A percentile compares a stretch with the other conserved stretches of the same genome.
Evolutionary conservation across 2,113 vertebrate genomes (phyloP).

Genomic region (Reinhardtius hippoglossoides): DNA sequence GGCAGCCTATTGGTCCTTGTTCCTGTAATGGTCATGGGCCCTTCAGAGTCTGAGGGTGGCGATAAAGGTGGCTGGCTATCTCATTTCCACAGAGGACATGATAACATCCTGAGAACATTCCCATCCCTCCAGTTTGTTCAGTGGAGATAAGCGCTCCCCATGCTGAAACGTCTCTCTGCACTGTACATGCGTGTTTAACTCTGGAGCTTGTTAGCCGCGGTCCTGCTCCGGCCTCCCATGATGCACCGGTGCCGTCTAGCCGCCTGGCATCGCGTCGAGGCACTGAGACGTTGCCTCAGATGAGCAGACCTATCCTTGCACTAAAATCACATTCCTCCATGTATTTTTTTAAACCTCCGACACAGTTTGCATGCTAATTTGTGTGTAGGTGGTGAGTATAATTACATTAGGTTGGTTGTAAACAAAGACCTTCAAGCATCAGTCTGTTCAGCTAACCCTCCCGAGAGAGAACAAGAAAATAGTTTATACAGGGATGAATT

Average conservation of each 20-base stretch:
- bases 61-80: constrained; percentile 75
- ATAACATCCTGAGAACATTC: constrained; percentile 80
- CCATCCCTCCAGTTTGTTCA: constrained; percentile 74
- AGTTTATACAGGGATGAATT: constrained; percentile 49
- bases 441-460: constrained; percentile 57
- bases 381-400: constrained; percentile 73
- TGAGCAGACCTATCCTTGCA: constrained; percentile 46
- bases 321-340: constrained; percentile 47
- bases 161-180: constrained; percentile 34
- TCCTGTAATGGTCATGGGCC: constrained; percentile 64
- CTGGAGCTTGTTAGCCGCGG: constrained; percentile 21
- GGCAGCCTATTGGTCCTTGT: constrained; percentile 60
- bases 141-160: constrained; percentile 67
- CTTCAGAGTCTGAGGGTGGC: constrained; percentile 63
- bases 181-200: constrained; percentile 24
- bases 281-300: constrained; percentile 32
- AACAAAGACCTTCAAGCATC: constrained; percentile 69
- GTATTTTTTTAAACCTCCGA: constrained; percentile 56
- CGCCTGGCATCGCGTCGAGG: not conserved
- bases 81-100: constrained; percentile 75
- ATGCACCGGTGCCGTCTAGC: not conserved
- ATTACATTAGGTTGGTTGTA: constrained; percentile 73
- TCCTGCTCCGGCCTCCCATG: constrained; percentile 5
- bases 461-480: constrained; percentile 48
- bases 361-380: constrained; percentile 70